These are phyloP conservation scores for Anas acuta DNA, from an alignment of 2,797 vertebrate genomes.

Conservation along the genomic window DNA sequence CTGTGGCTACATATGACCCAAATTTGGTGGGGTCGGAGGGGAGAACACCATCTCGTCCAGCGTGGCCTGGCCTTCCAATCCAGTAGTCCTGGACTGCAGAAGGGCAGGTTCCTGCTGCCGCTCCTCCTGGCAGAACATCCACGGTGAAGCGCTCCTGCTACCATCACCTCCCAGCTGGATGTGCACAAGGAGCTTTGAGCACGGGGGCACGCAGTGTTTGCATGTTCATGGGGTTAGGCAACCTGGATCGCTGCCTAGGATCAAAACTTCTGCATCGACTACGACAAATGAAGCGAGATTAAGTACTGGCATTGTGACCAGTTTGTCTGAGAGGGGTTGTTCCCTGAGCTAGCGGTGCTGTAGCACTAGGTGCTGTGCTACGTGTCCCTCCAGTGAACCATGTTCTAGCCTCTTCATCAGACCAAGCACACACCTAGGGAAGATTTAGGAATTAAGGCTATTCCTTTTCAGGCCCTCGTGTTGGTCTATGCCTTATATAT, in stretches of 20 bases:
- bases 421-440: background rate
- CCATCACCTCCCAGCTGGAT: background rate
- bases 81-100: background rate
- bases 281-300: background rate
- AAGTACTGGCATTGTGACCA: background rate
- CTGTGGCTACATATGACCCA: background rate
- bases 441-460: background rate
- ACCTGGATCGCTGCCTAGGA: background rate
- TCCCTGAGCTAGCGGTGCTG: background rate
- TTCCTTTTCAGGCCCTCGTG: background rate
- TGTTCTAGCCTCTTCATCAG: background rate
- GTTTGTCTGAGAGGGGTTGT: background rate
- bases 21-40: background rate
- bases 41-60: background rate
- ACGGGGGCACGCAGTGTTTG: fast-evolving
- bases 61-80: background rate
- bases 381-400: background rate
- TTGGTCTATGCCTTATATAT: background rate
- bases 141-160: background rate
- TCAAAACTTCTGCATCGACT: background rate
- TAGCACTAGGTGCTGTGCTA: background rate
- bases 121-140: background rate
- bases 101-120: background rate
- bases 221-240: background rate
- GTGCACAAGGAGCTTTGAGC: background rate